Base-by-base conservation (phyloP, 2,113 vertebrate genomes). In the Ariopsis seemanni region DNA sequence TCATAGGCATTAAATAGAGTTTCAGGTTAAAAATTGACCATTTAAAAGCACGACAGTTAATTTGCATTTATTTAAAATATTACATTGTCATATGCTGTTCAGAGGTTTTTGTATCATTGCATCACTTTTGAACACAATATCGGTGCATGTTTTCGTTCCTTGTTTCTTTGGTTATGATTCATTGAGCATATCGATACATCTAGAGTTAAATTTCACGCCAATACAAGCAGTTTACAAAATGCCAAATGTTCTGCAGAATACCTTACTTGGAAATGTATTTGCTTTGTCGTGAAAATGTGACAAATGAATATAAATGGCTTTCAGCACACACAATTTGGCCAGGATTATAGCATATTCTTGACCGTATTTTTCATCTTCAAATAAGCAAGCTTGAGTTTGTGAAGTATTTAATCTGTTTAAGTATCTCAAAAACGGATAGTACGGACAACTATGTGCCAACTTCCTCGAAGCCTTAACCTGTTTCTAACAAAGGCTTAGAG, bases 401-500 rank as follows among this genome's bases (percentile, higher is more conserved):
- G 9, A 11, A 10, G 42, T 48, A 83, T 83, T 69, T 52, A 67
- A 74, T 62, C 57, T 25, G 57, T 53, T 53, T 20, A 77, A 83
- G 83, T 20, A 79, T 84, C 67, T 58, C 69, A 17, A 0, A 81
- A 81, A 34, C 55, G 10, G 1, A 22, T 2, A 18, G 27, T 5
- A 42, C n/a, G 30, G n/a, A 48, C 57, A 77, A 22, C 69, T 30
- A 2, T 78, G 60, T 15, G 63, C 22, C 67, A 82, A 58, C 79
- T 62, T 74, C 71, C 48, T 58, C 9, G 48, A 69, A 88, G 82
- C 72, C 20, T 34, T 77, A 83, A 67, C 60, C 72, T 58, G 48
- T 63, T 87, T 87, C 50, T 60, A 84, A 72, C 57, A 87, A 87
- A 83, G 60, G 27, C 42, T 72, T 83, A 25, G 55, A 84, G 74